Conservation (phyloP, 1,140 invertebrate species). For the Brevipalpus yothersi region DNA sequence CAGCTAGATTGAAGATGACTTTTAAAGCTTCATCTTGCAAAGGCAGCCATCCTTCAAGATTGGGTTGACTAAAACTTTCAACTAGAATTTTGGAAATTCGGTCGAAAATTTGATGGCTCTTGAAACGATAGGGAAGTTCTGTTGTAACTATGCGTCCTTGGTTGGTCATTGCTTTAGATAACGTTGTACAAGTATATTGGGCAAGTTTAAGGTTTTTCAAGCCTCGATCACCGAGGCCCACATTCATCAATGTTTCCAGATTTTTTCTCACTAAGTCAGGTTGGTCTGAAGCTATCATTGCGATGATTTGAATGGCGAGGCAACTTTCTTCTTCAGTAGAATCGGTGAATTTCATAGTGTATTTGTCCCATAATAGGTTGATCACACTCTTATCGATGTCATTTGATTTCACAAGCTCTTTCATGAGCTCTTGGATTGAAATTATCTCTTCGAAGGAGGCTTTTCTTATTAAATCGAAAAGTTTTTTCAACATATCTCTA, state of each 20-base stretch:
- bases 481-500: constrained; percentile 29
- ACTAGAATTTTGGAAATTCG: constrained; percentile 23
- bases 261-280: constrained; percentile 29
- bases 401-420: constrained; percentile 25
- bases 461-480: constrained; percentile 31
- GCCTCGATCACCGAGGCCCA: constrained; percentile 27
- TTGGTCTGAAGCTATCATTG: constrained; percentile 36
- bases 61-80: constrained; percentile 20
- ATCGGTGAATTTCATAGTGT: constrained; percentile 42
- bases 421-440: constrained; percentile 43
- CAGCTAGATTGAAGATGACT: constrained; percentile 29
- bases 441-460: constrained; percentile 33
- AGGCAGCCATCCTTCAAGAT: constrained; percentile 28
- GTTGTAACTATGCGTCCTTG: constrained; percentile 13
- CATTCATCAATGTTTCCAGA: constrained; percentile 28
- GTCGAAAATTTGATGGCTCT: constrained; percentile 30
- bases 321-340: constrained; percentile 37
- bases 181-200: constrained; percentile 30
- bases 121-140: constrained; percentile 20
- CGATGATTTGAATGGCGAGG: constrained; percentile 39
- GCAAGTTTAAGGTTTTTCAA: constrained; percentile 28
- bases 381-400: constrained; percentile 28
- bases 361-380: constrained; percentile 52
- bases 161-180: constrained; percentile 24
- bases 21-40: constrained; percentile 32